Conservation (phyloP, 2,888 invertebrate genomes). For the Octonoba sinensis region DNA sequence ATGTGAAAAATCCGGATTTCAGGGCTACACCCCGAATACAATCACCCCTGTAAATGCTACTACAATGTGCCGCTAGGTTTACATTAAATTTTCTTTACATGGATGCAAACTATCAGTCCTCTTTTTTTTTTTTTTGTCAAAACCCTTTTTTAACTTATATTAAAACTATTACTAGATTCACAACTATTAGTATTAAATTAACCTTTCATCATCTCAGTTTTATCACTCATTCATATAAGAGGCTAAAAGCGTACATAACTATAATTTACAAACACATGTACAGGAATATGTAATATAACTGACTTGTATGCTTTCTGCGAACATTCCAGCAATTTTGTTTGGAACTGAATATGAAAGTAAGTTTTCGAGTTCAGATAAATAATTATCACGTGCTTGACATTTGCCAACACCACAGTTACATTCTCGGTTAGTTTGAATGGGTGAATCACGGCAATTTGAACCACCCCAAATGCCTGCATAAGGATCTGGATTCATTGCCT, state of each 20-base stretch:
- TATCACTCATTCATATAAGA: too few relatives aligned
- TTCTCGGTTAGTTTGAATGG: slow-evolving; percentile 76
- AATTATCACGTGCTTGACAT: slow-evolving; percentile 83
- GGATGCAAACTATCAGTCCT: too few relatives aligned
- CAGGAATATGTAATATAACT: too few relatives aligned
- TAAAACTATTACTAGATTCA: not conserved
- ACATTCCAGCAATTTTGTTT: slow-evolving; percentile 86
- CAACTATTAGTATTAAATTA: not conserved
- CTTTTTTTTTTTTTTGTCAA: not conserved
- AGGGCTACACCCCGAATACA: too few relatives aligned
- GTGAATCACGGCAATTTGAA: slow-evolving; percentile 86
- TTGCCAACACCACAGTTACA: slow-evolving; percentile 78
- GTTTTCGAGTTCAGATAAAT: slow-evolving; percentile 86
- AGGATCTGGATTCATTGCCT: slow-evolving; percentile 93
- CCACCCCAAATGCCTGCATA: slow-evolving; percentile 94
- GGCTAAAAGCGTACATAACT: too few relatives aligned
- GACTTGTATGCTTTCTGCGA: slow-evolving; percentile 93
- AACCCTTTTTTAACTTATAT: not conserved
- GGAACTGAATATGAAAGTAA: slow-evolving; percentile 81
- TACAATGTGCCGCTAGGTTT: too few relatives aligned
- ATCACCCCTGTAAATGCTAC: too few relatives aligned
- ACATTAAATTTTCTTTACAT: too few relatives aligned
- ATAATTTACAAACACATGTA: too few relatives aligned
- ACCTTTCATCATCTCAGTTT: not conserved
- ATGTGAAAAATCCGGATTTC: too few relatives aligned